A percentile compares a stretch with the other conserved stretches of the same genome.
Evolutionary conservation across 2,888 invertebrate genomes (phyloP).

Genomic region (Gibbula magus): DNA sequence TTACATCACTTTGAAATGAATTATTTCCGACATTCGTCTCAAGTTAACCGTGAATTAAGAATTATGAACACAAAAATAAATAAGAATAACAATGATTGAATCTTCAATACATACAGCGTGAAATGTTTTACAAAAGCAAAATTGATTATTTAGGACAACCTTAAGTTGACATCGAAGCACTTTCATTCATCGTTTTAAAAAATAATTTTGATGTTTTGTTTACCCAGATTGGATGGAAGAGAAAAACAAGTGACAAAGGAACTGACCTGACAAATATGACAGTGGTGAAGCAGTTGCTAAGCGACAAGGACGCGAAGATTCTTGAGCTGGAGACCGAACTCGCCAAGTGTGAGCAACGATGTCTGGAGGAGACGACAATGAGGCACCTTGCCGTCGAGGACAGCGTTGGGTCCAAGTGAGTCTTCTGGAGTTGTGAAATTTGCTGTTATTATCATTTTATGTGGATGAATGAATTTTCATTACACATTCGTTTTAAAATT

Average conservation of each 20-base stretch:
- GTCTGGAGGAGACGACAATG: constrained; percentile 87
- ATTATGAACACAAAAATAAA: no score
- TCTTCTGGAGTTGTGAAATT: neutral
- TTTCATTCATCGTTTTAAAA: no score
- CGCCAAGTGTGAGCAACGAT: constrained; percentile 85
- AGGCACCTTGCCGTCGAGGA: constrained; percentile 77
- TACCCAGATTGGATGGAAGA: constrained; percentile 13
- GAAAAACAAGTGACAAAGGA: neutral
- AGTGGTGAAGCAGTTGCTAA: constrained; percentile 79
- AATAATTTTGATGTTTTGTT: neutral
- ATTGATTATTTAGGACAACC: no score
- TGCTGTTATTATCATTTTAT: neutral
- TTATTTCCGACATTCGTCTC: no score
- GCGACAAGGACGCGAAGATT: constrained; percentile 84
- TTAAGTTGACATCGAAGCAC: no score
- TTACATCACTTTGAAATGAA: no score
- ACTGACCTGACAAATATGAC: constrained; percentile 41
- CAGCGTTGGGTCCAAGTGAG: constrained; percentile 34
- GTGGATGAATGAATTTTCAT: no score
- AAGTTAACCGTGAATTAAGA: no score
- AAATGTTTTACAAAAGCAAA: no score
- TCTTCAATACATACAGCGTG: no score
- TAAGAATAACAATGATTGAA: no score
- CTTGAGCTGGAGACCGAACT: constrained; percentile 67
- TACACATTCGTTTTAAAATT: no score